Evolutionary conservation across 2,113 vertebrate species (phyloP).

Genomic region (Pagrus major): DNA sequence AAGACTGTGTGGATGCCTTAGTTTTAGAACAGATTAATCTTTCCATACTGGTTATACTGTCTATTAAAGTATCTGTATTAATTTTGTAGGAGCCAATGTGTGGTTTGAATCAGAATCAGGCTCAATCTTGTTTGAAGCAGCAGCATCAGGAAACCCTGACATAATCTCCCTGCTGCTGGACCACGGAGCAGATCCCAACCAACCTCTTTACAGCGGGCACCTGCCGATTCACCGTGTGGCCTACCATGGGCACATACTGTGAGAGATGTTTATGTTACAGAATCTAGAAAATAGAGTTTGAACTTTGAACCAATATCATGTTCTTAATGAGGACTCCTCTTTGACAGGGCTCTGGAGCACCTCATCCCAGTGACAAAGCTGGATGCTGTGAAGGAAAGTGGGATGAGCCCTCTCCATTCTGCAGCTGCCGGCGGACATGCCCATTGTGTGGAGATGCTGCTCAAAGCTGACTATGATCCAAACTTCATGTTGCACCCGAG

Average conservation of each 20-base stretch:
- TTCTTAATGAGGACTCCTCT: constrained; percentile 16
- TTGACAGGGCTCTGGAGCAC: constrained; percentile 87
- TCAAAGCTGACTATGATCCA: constrained; percentile 90
- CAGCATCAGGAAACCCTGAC: constrained; percentile 92
- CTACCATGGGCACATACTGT: constrained; percentile 94
- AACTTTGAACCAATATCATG: neutral
- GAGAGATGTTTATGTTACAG: constrained; percentile 68
- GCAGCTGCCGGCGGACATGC: constrained; percentile 92
- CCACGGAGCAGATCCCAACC: constrained; percentile 92
- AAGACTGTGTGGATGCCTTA: neutral
- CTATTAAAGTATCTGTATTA: constrained; percentile 19
- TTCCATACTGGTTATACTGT: neutral
- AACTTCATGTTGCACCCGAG: constrained; percentile 94
- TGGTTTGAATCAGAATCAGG: constrained; percentile 88
- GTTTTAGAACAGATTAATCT: neutral
- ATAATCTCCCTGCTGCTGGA: constrained; percentile 89
- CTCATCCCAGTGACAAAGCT: constrained; percentile 89
- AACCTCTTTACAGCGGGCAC: constrained; percentile 91
- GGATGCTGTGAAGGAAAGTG: constrained; percentile 89
- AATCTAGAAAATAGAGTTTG: neutral
- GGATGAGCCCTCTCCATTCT: constrained; percentile 96
- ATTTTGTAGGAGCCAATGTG: constrained; percentile 87
- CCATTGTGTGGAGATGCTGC: constrained; percentile 90
- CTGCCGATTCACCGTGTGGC: constrained; percentile 95
- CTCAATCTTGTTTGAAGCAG: constrained; percentile 92